Conservation (phyloP, 2,888 invertebrate species). For the Erebia epiphron region DNA sequence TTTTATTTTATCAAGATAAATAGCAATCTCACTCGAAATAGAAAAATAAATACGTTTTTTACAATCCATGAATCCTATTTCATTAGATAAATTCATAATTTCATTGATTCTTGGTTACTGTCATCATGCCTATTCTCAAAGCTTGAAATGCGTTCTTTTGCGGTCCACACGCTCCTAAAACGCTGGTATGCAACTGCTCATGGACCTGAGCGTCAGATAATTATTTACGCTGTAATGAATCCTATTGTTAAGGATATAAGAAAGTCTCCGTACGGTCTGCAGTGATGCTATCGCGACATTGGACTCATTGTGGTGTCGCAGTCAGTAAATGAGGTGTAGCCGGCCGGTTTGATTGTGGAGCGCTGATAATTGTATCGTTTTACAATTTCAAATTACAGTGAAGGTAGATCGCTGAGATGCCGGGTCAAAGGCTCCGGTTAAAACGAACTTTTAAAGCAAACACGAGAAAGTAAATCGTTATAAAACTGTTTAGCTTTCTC, state of each 20-base stretch:
- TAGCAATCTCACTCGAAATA: no score
- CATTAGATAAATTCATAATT: no score
- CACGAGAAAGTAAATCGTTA: conserved; percentile 19
- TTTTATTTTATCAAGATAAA: no score
- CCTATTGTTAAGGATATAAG: conserved; percentile 19
- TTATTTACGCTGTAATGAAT: conserved; percentile 45
- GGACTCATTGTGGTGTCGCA: conserved; percentile 60
- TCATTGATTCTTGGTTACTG: no score
- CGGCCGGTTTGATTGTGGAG: conserved; percentile 62
- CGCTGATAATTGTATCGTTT: conserved; percentile 59
- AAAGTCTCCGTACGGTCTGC: conserved; percentile 29
- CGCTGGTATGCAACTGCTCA: background rate
- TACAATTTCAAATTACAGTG: conserved; percentile 46
- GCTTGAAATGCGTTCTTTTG: background rate
- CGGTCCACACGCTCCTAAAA: background rate
- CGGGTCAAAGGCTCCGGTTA: conserved; percentile 32
- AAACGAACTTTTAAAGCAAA: conserved; percentile 19
- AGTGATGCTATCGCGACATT: conserved; percentile 64
- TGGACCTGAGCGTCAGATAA: background rate
- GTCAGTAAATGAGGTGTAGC: conserved; percentile 64
- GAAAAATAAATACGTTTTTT: no score
- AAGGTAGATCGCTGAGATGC: conserved; percentile 35
- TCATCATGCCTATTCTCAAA: no score
- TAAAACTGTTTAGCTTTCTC: conserved; percentile 6
- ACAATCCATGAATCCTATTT: no score